Conservation (phyloP, 2,888 invertebrate genomes). For the Orchesellides sinensis region DNA sequence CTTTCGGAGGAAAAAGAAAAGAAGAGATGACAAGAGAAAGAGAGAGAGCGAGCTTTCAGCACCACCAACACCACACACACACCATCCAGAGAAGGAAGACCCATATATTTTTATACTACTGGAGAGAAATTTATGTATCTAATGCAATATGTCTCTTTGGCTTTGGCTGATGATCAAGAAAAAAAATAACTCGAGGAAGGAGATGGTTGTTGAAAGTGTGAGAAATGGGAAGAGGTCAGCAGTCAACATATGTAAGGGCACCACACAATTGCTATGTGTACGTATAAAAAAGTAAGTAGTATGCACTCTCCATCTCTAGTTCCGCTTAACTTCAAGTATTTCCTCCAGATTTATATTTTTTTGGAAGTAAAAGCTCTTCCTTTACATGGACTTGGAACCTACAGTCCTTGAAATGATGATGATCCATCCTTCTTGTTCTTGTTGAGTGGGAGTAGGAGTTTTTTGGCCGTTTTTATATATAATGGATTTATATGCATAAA, state of each 20-base stretch:
- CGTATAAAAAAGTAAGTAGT: no score
- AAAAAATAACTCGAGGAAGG: constrained; percentile 3
- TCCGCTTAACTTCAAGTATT: no score
- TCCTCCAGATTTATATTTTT: not conserved
- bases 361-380: no score
- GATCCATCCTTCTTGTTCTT: constrained; percentile 48
- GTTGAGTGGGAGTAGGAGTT: no score
- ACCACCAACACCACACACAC: constrained; percentile 7
- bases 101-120: not conserved
- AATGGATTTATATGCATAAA: not conserved
- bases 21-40: constrained; percentile 48
- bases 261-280: no score
- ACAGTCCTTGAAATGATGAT: constrained; percentile 21
- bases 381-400: no score
- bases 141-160: constrained; percentile 62
- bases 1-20: no score
- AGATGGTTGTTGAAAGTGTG: constrained; percentile 64
- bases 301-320: not conserved
- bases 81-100: not conserved
- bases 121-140: not conserved
- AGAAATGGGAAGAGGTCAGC: constrained; percentile 66
- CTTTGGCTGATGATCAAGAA: constrained; percentile 65
- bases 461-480: not conserved
- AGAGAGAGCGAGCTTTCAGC: constrained; percentile 59
- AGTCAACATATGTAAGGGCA: constrained; percentile 66